phyloP scores from a whole-genome alignment of 2,113 vertebrate genomes.

The Telmatochromis sp. region DNA sequence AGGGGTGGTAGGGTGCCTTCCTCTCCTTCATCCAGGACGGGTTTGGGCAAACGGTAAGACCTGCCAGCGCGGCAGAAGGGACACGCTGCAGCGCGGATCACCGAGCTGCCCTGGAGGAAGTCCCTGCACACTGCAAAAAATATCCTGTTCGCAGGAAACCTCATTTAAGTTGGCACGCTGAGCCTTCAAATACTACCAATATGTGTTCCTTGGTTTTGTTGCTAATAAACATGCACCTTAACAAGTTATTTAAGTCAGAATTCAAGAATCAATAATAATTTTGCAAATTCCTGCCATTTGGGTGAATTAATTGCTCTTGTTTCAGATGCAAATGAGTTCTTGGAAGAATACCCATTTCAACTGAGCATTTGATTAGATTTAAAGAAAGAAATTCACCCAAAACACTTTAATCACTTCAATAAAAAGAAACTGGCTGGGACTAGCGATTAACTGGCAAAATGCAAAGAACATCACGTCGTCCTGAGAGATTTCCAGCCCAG shows the following conservation, averaged over 20 bases:
- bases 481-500: conserved; percentile 7
- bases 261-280: not conserved
- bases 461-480: not conserved
- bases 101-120: not conserved
- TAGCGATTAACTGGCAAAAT: conserved; percentile 14
- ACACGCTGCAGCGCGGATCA: not conserved
- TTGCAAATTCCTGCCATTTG: not conserved
- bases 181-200: not conserved
- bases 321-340: conserved; percentile 22
- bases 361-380: not conserved
- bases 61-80: conserved; percentile 32
- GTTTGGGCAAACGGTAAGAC: not conserved
- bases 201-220: not conserved
- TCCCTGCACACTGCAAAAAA: not conserved
- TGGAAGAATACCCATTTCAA: not conserved
- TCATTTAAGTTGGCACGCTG: accelerated
- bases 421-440: not conserved
- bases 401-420: not conserved
- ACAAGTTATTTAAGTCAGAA: not conserved
- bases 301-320: not conserved
- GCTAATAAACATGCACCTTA: not conserved
- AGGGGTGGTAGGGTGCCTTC: not conserved
- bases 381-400: not conserved
- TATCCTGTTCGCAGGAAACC: not conserved
- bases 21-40: not conserved